Percentiles rank a stretch among this genome's conserved stretches.
These are phyloP conservation scores for Hirtodrosophila histrioides DNA, from an alignment of 2,888 invertebrate species.

Conservation along the genomic window DNA sequence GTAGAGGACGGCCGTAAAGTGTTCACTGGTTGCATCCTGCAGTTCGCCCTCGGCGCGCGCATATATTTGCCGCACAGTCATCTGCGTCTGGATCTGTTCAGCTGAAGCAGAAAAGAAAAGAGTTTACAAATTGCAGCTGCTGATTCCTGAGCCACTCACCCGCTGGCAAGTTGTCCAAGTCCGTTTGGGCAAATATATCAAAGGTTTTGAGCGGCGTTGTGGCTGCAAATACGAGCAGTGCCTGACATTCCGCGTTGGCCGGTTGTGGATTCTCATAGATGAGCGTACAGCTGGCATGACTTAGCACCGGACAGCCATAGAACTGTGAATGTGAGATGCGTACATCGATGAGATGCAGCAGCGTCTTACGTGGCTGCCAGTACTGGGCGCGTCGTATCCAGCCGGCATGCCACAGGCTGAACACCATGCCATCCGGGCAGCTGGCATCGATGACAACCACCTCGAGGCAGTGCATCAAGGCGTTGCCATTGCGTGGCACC, in stretches of 20 bases:
- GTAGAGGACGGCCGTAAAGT: slow-evolving; percentile 89
- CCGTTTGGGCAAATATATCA: slow-evolving; percentile 53
- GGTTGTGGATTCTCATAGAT: slow-evolving; percentile 90
- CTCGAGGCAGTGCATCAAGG: slow-evolving; percentile 86
- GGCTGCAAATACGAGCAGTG: slow-evolving; percentile 80
- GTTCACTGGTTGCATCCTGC: slow-evolving; percentile 83
- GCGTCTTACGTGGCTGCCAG: slow-evolving; percentile 89
- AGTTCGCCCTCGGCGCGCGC: slow-evolving; percentile 84
- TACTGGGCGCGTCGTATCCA: slow-evolving; percentile 87
- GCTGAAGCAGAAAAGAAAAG: slow-evolving; percentile 34
- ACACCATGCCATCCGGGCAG: slow-evolving; percentile 86
- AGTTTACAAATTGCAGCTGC: background rate
- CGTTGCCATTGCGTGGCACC: slow-evolving; percentile 45
- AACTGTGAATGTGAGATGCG: slow-evolving; percentile 87
- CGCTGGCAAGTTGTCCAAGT: slow-evolving; percentile 79
- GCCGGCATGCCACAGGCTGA: slow-evolving; percentile 89
- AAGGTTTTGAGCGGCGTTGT: slow-evolving; percentile 41
- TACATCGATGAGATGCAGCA: slow-evolving; percentile 90
- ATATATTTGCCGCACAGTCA: slow-evolving; percentile 87
- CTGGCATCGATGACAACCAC: slow-evolving; percentile 88
- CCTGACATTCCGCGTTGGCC: slow-evolving; percentile 86
- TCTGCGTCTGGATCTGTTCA: slow-evolving; percentile 83
- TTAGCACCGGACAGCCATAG: slow-evolving; percentile 85
- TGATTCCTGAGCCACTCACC: slow-evolving; percentile 76
- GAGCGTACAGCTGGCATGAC: slow-evolving; percentile 86